Conservation (phyloP, 2,113 vertebrate species). For the Mastomys coucha region DNA sequence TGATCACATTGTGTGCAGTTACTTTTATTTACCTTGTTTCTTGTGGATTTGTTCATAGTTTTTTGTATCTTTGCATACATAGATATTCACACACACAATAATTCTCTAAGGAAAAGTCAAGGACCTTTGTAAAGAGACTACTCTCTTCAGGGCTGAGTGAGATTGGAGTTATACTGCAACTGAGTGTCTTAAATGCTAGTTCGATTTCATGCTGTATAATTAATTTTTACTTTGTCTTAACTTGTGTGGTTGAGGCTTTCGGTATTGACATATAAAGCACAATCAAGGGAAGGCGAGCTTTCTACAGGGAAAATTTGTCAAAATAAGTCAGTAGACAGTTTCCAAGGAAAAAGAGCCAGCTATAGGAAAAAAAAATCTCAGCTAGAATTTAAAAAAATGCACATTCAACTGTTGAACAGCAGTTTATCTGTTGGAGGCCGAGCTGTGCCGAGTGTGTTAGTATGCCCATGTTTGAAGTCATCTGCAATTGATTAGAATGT, state of each 20-base stretch:
- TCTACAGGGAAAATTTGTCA: conserved; percentile 39
- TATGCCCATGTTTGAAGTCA: conserved; percentile 27
- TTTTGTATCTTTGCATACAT: conserved; percentile 43
- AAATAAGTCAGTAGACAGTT: conserved; percentile 12
- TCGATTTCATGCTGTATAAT: conserved; percentile 32
- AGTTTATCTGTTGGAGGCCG: neutral
- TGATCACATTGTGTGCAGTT: conserved; percentile 29
- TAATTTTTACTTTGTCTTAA: conserved; percentile 34
- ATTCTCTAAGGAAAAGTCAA: conserved; percentile 35
- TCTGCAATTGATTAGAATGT: conserved; percentile 26
- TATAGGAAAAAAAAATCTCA: neutral
- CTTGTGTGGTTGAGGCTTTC: conserved; percentile 24
- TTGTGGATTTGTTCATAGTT: conserved; percentile 47
- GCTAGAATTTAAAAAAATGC: conserved; percentile 27
- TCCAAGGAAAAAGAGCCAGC: conserved; percentile 37
- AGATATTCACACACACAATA: neutral
- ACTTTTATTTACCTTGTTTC: conserved; percentile 48
- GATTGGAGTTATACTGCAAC: neutral
- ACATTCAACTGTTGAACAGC: neutral
- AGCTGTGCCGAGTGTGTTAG: neutral
- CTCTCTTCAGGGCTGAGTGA: conserved; percentile 12
- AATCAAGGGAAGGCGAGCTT: neutral
- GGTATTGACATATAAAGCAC: conserved; percentile 25
- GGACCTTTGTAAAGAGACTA: conserved; percentile 16
- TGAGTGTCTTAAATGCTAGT: conserved; percentile 30